Conservation (phyloP, 1,140 invertebrate genomes). For the Vanessa tameamea region DNA sequence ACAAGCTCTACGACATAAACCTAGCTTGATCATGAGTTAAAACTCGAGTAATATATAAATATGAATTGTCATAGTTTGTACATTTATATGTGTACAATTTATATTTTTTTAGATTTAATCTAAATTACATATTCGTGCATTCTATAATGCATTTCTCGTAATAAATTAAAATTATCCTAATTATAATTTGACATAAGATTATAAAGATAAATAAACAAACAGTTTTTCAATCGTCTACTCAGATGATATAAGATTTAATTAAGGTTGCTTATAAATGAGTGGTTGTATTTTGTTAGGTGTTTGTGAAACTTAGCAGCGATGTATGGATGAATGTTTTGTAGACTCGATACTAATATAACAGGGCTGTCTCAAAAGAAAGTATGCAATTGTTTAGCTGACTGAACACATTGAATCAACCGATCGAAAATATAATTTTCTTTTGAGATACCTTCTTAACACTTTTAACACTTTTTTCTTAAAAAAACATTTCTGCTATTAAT, state of each 20-base stretch:
- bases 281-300: background rate
- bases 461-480: conserved; percentile 4
- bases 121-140: conserved; percentile 9
- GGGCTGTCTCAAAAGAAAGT: too few relatives aligned
- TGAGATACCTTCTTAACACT: too few relatives aligned
- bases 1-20: too few relatives aligned
- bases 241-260: background rate
- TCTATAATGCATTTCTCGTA: background rate
- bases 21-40: too few relatives aligned
- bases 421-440: too few relatives aligned
- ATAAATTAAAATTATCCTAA: conserved; percentile 9
- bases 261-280: background rate
- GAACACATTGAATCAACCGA: too few relatives aligned
- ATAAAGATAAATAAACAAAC: background rate
- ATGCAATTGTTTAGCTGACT: too few relatives aligned
- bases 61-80: too few relatives aligned
- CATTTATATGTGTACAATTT: background rate
- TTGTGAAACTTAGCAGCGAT: conserved; percentile 8
- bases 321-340: background rate
- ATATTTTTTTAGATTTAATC: conserved; percentile 13
- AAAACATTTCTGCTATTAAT: background rate
- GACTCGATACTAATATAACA: background rate
- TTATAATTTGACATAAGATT: conserved; percentile 5
- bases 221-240: conserved; percentile 4
- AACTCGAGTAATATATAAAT: too few relatives aligned